Evolutionary conservation across 2,888 invertebrate species (phyloP).

Genomic region (Spodoptera littoralis): DNA sequence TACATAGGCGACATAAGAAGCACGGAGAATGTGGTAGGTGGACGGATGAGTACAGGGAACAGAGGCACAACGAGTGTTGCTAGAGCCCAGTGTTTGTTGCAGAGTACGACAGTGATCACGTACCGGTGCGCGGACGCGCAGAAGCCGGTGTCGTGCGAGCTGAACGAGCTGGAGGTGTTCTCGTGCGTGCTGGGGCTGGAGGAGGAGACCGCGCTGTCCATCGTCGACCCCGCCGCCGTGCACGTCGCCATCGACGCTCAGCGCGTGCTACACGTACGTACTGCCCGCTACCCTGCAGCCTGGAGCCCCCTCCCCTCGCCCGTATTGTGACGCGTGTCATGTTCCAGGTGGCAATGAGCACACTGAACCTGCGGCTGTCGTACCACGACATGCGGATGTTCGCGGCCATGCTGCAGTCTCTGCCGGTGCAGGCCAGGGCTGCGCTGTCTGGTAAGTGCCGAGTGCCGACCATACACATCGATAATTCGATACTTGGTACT

Average conservation of each 20-base stretch:
- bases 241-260: constrained; percentile 91
- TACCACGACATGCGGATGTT: constrained; percentile 98
- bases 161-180: constrained; percentile 97
- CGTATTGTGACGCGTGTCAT: no score
- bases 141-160: constrained; percentile 95
- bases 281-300: not conserved
- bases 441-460: constrained; percentile 79
- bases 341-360: constrained; percentile 90
- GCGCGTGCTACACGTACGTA: constrained; percentile 83
- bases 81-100: constrained; percentile 24
- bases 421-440: constrained; percentile 93
- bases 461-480: no score
- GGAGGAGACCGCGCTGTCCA: constrained; percentile 97
- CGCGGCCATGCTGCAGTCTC: constrained; percentile 94
- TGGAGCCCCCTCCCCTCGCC: no score
- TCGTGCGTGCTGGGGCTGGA: constrained; percentile 97
- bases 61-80: no score
- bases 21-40: no score
- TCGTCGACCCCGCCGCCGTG: constrained; percentile 97
- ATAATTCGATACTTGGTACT: no score
- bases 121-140: constrained; percentile 92
- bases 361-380: constrained; percentile 95
- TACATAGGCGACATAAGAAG: no score
- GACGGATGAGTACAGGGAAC: no score
- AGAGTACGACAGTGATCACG: constrained; percentile 96